These are phyloP conservation scores for Oreochromis tanganicae DNA, from an alignment of 2,113 vertebrate genomes.

Conservation along the genomic window DNA sequence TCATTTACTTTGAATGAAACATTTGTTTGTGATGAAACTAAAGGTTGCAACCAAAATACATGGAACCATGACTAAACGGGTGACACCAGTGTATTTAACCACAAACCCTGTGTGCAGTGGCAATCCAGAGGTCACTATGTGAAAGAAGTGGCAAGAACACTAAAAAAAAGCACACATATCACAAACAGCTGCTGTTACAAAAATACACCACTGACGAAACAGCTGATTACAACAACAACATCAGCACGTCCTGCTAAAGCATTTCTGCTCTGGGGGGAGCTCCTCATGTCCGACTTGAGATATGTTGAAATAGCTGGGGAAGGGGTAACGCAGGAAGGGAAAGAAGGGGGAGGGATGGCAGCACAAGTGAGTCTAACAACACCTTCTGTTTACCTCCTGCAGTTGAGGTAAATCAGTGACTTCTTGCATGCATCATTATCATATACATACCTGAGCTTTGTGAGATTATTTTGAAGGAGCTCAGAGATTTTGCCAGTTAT, in stretches of 20 bases:
- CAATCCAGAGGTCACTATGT: not conserved
- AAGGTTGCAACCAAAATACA: not conserved
- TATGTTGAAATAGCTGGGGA: not conserved
- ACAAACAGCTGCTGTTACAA: not conserved
- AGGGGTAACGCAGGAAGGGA: not conserved
- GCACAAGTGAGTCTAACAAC: not conserved
- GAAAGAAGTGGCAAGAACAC: not conserved
- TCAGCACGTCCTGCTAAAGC: not conserved
- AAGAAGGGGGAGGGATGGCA: not conserved
- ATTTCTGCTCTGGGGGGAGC: slow-evolving; percentile 1
- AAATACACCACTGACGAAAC: not conserved
- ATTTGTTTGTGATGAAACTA: not conserved
- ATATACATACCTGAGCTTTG: rapidly evolving
- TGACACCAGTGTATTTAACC: not conserved
- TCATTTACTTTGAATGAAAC: not conserved
- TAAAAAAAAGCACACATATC: not conserved
- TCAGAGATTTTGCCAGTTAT: not conserved
- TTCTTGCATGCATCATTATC: not conserved
- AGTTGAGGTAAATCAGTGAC: not conserved
- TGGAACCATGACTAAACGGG: not conserved
- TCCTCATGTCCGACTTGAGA: slow-evolving; percentile 20
- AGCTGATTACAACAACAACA: not conserved
- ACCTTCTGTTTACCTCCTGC: not conserved
- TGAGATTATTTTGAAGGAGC: not conserved
- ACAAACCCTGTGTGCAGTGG: not conserved